phyloP scores from a whole-genome alignment of 2,113 vertebrate species.

The Xenus cinereus region DNA sequence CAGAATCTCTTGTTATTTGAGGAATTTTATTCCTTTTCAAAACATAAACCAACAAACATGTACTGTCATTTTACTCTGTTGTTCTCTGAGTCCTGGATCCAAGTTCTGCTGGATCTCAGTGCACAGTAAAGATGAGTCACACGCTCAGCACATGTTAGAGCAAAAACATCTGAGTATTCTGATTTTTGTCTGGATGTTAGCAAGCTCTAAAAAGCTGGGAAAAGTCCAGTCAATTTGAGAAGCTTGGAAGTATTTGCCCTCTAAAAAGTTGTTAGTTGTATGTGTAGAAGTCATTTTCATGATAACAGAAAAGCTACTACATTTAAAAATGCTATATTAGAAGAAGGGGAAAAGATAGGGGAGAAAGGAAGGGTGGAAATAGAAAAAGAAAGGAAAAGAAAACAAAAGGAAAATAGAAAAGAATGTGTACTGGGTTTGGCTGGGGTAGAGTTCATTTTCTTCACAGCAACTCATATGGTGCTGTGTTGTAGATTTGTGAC shows the following conservation, averaged over 20 bases:
- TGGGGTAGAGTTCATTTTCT: background rate
- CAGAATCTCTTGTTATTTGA: background rate
- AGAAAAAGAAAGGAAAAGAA: background rate
- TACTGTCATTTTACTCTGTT: background rate
- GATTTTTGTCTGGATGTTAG: background rate
- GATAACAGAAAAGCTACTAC: background rate
- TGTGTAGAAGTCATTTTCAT: background rate
- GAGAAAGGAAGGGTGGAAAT: background rate
- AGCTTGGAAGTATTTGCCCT: background rate
- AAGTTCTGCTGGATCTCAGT: background rate
- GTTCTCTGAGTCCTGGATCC: background rate
- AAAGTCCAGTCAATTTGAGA: background rate
- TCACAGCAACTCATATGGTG: background rate
- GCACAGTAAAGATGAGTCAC: background rate
- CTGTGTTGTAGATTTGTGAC: background rate
- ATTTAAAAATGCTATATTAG: background rate
- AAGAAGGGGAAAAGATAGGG: background rate
- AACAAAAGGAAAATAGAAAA: background rate
- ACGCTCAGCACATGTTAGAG: background rate
- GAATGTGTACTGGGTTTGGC: background rate
- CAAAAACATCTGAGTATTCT: background rate
- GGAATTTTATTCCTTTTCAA: background rate
- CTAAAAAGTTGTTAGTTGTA: background rate
- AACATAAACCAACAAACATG: background rate
- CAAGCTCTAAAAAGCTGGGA: background rate